Percentiles rank a stretch among this genome's conserved stretches.
These are phyloP conservation scores for Callimorpha dominula DNA, from an alignment of 2,888 invertebrate species.

Conservation along the genomic window DNA sequence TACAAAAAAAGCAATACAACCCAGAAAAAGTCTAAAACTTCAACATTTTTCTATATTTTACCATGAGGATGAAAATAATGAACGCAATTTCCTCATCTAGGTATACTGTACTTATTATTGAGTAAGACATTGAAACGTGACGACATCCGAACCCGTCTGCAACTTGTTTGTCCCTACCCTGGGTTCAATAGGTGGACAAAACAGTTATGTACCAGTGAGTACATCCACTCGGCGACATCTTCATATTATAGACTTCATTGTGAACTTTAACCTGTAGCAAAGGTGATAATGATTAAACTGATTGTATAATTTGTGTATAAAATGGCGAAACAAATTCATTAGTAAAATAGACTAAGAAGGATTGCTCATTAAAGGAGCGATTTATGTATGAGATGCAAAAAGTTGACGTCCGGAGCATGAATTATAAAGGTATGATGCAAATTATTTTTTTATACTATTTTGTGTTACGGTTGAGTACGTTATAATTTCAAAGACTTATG, in stretches of 20 bases:
- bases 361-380: too few relatives aligned
- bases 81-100: neutral
- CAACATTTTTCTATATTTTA: too few relatives aligned
- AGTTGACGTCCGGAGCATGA: too few relatives aligned
- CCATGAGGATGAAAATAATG: too few relatives aligned
- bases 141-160: neutral
- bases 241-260: conserved; percentile 9
- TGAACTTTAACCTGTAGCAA: neutral
- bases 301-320: neutral
- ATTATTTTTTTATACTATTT: too few relatives aligned
- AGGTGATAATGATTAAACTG: neutral
- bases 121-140: neutral
- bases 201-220: conserved; percentile 2
- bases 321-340: neutral
- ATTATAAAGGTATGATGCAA: too few relatives aligned
- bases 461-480: too few relatives aligned
- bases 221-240: conserved; percentile 12
- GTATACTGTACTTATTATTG: neutral
- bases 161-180: conserved; percentile 23
- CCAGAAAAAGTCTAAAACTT: too few relatives aligned
- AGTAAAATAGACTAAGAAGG: neutral
- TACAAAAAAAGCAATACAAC: too few relatives aligned
- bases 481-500: too few relatives aligned
- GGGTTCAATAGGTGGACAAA: conserved; percentile 16
- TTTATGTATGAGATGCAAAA: too few relatives aligned